Base-by-base conservation (phyloP, 1,140 invertebrate genomes). In the Leptinotarsa lineolata region DNA sequence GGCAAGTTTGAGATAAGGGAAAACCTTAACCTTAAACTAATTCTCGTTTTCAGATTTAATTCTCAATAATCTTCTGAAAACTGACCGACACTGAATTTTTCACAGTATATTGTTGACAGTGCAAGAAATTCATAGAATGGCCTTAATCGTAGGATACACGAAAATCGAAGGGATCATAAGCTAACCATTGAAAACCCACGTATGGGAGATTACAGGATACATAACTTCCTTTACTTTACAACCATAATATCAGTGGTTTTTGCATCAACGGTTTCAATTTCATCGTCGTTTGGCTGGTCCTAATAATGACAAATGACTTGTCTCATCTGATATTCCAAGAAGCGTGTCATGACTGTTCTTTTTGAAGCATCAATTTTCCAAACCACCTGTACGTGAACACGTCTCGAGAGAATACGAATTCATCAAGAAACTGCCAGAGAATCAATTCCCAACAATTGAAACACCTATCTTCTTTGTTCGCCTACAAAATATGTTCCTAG, bases 401-500 rank as follows among this genome's bases (percentile, higher is more conserved):
- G 61, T 22, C 63, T 18, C 63, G 22, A 65, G 63, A 65, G 63
- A 11, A 15, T 39, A 65, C 61, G 24, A 65, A 65, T 65, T 65
- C 63, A 65, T 65, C 63, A n/a, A 8, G 8, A 63, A 68, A 21
- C 24, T 68, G 66, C 39, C 66, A 46, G 45, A 46, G 39, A 68
- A 68, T 68, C 66, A 68, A 54, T 68, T 46, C 18, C 18, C 20
- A 20, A 45, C 45, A 68, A 68, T 68, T 68, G 22, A 68, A 45
- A 68, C 30, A 68, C 66, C 66, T 68, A 48, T 48, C 20, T 45
- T 48, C 8, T 46, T 45, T 21, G 66, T 68, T 15, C 0, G 39
- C 30, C n/a, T 44, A 15, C 21, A 68, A 44, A 68, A 45, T 45
- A 68, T 68, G 45, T 68, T 18, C n/a, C 13, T 16, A 16, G 45